Conservation (phyloP, 1,140 invertebrate genomes). For the Ostrea denselamellosa region DNA sequence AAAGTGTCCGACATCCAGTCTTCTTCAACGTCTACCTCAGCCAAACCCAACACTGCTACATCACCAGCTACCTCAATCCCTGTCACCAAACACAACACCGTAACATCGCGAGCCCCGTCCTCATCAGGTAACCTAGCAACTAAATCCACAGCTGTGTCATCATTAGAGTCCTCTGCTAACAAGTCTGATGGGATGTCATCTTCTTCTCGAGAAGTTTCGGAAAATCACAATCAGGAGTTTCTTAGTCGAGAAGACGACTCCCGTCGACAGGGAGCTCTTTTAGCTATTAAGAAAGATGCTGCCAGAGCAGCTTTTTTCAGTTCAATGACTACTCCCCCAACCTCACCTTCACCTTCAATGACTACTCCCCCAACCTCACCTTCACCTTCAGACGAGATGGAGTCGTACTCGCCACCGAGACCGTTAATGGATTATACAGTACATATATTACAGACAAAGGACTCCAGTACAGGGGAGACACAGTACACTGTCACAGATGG, state of each 20-base stretch:
- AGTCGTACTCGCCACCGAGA: not conserved
- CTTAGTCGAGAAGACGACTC: conserved; percentile 48
- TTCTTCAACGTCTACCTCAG: not conserved
- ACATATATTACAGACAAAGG: conserved; percentile 48
- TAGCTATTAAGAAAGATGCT: conserved; percentile 56
- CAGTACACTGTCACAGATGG: conserved; percentile 49
- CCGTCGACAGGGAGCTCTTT: conserved; percentile 42
- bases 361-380: conserved; percentile 57
- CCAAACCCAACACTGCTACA: not conserved
- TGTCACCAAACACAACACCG: not conserved
- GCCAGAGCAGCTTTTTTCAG: conserved; percentile 65
- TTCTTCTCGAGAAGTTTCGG: conserved; percentile 22
- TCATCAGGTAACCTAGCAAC: not conserved
- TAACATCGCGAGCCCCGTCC: not conserved
- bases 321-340: conserved; percentile 61
- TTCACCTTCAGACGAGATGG: conserved; percentile 47
- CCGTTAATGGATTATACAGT: conserved; percentile 55
- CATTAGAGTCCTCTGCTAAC: not conserved
- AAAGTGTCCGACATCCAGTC: not conserved
- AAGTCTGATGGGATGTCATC: not conserved
- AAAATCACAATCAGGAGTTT: not conserved
- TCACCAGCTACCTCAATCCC: conserved; percentile 48
- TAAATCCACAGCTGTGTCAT: not conserved
- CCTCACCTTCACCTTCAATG: conserved; percentile 49
- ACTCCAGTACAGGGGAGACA: conserved; percentile 49